Evolutionary conservation across 1,140 invertebrate species (phyloP).

Genomic region (Vanessa tameamea): DNA sequence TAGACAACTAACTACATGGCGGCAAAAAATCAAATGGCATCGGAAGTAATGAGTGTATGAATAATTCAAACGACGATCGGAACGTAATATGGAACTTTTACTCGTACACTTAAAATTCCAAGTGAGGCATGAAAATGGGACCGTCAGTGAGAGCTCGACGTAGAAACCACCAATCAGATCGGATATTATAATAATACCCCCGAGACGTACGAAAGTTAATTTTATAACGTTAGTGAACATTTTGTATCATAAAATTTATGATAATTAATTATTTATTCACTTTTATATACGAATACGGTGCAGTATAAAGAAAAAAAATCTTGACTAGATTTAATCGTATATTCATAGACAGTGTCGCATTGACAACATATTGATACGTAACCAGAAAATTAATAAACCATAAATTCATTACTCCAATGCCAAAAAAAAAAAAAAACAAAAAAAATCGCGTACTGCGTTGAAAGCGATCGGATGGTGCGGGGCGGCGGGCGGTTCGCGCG

Average conservation of each 20-base stretch:
- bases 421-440: constrained; percentile 47
- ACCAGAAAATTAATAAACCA: neutral
- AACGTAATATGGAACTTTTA: constrained; percentile 61
- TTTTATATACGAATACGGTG: neutral
- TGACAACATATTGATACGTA: too few relatives aligned
- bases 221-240: neutral
- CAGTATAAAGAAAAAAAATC: too few relatives aligned
- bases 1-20: constrained; percentile 48
- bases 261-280: neutral
- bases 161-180: constrained; percentile 9
- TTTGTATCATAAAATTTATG: neutral
- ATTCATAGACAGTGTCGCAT: too few relatives aligned
- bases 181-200: constrained; percentile 2
- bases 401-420: constrained; percentile 21
- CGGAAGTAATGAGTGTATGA: constrained; percentile 62
- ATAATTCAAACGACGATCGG: constrained; percentile 58
- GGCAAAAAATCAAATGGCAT: constrained; percentile 52
- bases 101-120: constrained; percentile 50
- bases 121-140: constrained; percentile 46
- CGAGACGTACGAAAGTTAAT: constrained; percentile 3
- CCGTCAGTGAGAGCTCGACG: constrained; percentile 37
- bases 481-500: constrained; percentile 51
- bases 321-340: too few relatives aligned
- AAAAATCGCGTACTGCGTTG: constrained; percentile 63
- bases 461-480: constrained; percentile 61